phyloP scores from a whole-genome alignment of 2,113 vertebrate genomes.

The Dunckerocampus dactyliophorus region DNA sequence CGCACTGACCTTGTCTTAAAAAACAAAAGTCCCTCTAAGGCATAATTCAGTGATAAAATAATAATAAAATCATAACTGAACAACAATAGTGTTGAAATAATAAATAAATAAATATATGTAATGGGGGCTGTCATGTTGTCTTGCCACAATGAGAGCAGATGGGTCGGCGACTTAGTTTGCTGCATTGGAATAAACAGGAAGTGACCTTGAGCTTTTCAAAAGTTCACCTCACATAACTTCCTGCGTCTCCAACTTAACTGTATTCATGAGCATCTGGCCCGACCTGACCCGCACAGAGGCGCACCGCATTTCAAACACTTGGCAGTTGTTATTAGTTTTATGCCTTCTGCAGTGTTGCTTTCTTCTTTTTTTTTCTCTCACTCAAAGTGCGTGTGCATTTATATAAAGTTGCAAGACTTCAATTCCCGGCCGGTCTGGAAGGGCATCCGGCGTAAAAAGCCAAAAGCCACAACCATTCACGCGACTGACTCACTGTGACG shows the following conservation, averaged over 20 bases:
- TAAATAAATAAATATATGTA: slow-evolving; percentile 24
- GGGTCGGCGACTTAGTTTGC: slow-evolving; percentile 17
- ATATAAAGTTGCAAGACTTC: neutral
- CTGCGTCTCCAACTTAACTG: slow-evolving; percentile 44
- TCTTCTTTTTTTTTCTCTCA: neutral
- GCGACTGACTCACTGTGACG: too few species aligned
- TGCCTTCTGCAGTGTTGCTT: slow-evolving; percentile 22
- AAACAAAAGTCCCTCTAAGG: slow-evolving; percentile 2
- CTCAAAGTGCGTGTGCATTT: neutral
- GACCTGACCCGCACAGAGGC: slow-evolving; percentile 49
- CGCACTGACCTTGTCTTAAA: neutral
- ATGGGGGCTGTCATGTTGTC: slow-evolving; percentile 23
- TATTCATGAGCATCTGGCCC: slow-evolving; percentile 74
- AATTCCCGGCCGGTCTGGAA: neutral
- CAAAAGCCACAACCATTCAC: too few species aligned
- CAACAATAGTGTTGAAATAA: slow-evolving; percentile 7
- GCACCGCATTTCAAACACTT: slow-evolving; percentile 48
- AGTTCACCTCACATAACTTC: slow-evolving; percentile 46
- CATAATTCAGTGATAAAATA: slow-evolving; percentile 1
- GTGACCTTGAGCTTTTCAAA: slow-evolving; percentile 66
- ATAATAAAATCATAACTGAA: neutral
- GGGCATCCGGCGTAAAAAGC: neutral
- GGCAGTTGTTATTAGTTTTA: slow-evolving; percentile 18
- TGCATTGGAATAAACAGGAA: slow-evolving; percentile 48
- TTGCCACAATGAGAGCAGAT: slow-evolving; percentile 19